Percentiles rank a stretch among this genome's conserved stretches.
Conservation (phyloP, 2,113 vertebrate species). For the Aldabrachelys gigantea region DNA sequence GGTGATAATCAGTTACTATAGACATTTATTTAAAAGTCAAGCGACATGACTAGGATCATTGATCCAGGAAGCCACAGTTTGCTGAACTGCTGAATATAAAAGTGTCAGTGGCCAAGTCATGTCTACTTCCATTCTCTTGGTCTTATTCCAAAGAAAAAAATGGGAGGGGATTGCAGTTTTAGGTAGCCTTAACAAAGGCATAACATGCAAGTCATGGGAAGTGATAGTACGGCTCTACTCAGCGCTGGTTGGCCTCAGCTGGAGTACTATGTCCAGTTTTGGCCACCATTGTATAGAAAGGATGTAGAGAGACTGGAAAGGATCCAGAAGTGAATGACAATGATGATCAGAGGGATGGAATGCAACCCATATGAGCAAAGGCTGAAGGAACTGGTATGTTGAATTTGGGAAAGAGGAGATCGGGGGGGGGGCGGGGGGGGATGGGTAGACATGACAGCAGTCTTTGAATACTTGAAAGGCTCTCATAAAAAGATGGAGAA, state of each 20-base stretch:
- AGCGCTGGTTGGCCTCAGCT: not conserved
- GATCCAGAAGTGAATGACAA: not conserved
- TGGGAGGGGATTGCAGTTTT: too few relatives aligned
- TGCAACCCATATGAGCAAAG: rapidly evolving
- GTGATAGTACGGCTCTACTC: not conserved
- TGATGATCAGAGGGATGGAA: rapidly evolving
- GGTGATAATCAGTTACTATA: too few relatives aligned
- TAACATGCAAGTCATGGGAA: not conserved
- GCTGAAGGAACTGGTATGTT: not conserved
- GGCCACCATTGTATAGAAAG: not conserved
- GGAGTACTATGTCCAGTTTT: not conserved
- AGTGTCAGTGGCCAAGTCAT: too few relatives aligned
- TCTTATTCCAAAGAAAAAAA: too few relatives aligned
- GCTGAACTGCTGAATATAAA: too few relatives aligned
- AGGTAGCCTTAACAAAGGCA: not conserved
- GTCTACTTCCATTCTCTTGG: too few relatives aligned
- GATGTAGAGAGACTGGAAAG: not conserved
- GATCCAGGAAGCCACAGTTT: too few relatives aligned
- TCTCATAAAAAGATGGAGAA: not conserved
- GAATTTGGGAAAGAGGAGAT: not conserved
- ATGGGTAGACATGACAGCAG: rapidly evolving
- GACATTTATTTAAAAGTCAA: too few relatives aligned
- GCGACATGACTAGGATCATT: too few relatives aligned
- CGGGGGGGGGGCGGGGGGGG: not conserved
- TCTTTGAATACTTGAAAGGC: not conserved